phyloP scores from a whole-genome alignment of 2,797 vertebrate species.

The Pogonophryne albipinna region DNA sequence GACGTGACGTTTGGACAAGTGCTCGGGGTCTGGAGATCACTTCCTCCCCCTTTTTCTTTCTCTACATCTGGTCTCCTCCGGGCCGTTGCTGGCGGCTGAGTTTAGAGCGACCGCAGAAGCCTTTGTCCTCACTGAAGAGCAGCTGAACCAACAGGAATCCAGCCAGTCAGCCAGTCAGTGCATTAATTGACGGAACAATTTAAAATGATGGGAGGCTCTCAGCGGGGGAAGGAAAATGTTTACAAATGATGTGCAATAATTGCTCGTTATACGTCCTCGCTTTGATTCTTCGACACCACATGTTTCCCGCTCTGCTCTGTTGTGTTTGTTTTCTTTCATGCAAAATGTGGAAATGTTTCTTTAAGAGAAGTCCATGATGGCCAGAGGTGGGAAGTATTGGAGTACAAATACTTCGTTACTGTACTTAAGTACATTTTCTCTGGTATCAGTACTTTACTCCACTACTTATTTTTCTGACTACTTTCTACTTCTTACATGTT shows the following conservation, averaged over 20 bases:
- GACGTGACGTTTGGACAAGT: slow-evolving; percentile 73
- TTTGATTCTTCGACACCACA: not conserved
- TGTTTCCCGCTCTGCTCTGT: slow-evolving; percentile 17
- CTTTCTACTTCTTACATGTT: no score
- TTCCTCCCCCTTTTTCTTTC: slow-evolving; percentile 67
- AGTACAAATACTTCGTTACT: no score
- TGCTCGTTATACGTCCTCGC: slow-evolving; percentile 37
- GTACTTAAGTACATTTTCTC: no score
- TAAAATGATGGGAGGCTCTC: slow-evolving; percentile 70
- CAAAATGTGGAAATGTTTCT: slow-evolving; percentile 66
- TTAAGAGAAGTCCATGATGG: slow-evolving; percentile 46
- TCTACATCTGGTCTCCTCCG: slow-evolving; percentile 70
- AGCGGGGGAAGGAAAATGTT: slow-evolving; percentile 72
- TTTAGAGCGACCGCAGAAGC: slow-evolving; percentile 62
- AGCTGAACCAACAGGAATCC: slow-evolving; percentile 85
- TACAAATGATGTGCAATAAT: slow-evolving; percentile 71
- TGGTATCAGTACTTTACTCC: no score
- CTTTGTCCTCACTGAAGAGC: slow-evolving; percentile 72
- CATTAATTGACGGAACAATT: slow-evolving; percentile 81
- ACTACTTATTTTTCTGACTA: no score
- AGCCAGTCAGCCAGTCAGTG: slow-evolving; percentile 57
- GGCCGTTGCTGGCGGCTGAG: slow-evolving; percentile 61
- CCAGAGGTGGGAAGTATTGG: no score
- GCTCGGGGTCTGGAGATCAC: slow-evolving; percentile 66
- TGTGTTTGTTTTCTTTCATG: slow-evolving; percentile 56